Conservation (phyloP, 2,797 vertebrate species). For the Myotis vivesi region DNA sequence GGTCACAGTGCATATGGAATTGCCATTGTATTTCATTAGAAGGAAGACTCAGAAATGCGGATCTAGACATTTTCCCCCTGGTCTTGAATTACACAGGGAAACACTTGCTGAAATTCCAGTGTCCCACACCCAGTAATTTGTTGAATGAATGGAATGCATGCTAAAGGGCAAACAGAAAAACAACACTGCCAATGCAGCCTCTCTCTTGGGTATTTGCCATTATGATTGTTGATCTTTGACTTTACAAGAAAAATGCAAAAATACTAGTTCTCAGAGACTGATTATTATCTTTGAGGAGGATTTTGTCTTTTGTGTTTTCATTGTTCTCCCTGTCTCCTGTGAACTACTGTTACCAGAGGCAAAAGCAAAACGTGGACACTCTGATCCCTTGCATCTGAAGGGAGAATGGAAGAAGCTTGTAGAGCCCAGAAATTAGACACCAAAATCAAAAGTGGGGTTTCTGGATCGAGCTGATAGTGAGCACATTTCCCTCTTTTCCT, state of each 20-base stretch:
- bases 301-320: neutral
- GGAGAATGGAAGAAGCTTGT: neutral
- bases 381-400: neutral
- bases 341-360: neutral
- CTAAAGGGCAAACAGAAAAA: neutral
- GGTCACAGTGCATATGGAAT: neutral
- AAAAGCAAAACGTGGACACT: neutral
- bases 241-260: slow-evolving; percentile 12
- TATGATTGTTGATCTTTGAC: neutral
- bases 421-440: neutral
- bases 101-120: neutral
- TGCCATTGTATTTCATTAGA: neutral
- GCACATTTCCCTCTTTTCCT: neutral
- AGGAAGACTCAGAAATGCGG: neutral
- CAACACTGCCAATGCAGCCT: neutral
- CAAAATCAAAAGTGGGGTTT: neutral
- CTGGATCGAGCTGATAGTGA: neutral
- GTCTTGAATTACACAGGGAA: neutral
- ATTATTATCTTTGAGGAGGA: neutral
- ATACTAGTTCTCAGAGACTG: neutral
- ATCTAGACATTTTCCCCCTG: neutral
- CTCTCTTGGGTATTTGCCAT: neutral
- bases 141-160: neutral
- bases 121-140: neutral
- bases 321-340: neutral